These are phyloP conservation scores for Macrobrachium rosenbergii DNA, from an alignment of 1,140 invertebrate species.

Conservation along the genomic window DNA sequence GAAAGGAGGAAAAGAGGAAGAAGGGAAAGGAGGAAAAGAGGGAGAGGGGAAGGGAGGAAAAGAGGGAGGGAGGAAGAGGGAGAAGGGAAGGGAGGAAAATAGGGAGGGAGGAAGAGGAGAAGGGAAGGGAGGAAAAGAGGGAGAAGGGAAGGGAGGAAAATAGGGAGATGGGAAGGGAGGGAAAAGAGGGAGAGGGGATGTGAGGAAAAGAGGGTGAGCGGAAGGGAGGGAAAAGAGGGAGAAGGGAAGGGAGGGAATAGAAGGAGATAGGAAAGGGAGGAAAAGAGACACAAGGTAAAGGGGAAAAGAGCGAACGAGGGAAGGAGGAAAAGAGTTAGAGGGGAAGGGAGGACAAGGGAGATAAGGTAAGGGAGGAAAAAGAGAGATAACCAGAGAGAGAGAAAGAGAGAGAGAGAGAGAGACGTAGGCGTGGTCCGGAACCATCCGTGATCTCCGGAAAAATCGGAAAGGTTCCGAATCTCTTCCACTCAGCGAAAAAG, in stretches of 20 bases:
- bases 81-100: background rate
- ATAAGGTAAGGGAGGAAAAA: background rate
- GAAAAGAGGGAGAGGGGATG: background rate
- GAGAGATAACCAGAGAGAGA: too few relatives aligned
- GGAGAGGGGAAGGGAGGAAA: background rate
- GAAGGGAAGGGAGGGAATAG: background rate
- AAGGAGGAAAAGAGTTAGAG: background rate
- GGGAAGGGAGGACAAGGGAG: background rate
- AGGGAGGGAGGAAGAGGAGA: slow-evolving; percentile 7
- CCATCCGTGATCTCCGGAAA: too few relatives aligned
- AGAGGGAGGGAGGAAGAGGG: background rate
- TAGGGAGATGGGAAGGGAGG: background rate
- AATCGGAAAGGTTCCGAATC: too few relatives aligned
- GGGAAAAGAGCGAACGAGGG: background rate
- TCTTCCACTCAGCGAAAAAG: too few relatives aligned
- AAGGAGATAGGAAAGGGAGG: slow-evolving; percentile 16
- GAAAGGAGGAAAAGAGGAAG: background rate
- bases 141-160: background rate
- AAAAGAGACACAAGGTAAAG: background rate
- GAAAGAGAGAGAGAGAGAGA: too few relatives aligned
- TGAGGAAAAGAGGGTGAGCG: background rate
- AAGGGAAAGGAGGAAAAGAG: too few relatives aligned
- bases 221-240: background rate
- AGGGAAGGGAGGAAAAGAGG: slow-evolving; percentile 4
- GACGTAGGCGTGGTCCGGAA: too few relatives aligned